Base-by-base conservation (phyloP, 2,113 vertebrate species). In the Tenebrosternarchus preto region DNA sequence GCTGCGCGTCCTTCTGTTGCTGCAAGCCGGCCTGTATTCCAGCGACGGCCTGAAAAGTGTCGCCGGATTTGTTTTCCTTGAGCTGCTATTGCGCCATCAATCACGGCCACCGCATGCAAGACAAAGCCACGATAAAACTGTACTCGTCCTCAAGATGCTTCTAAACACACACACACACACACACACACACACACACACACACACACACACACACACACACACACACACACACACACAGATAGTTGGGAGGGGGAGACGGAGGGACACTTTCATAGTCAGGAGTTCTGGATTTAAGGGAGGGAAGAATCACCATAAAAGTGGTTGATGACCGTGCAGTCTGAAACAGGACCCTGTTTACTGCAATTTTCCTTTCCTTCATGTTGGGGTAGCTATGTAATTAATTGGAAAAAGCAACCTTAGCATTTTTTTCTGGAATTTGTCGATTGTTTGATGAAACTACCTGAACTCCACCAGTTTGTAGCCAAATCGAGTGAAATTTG, bases 1-100 rank as follows among this genome's bases (percentile, higher is more conserved):
- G n/a, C n/a, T n/a, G n/a, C n/a, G 90, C 92, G 94, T 95, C 93
- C 94, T 95, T 93, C 93, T 90, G 91, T 90, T 87, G 93, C 91
- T 89, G 92, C 92, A 85, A 74, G 84, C 83, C 50, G 88, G 87
- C 85, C 78, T 76, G 80, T 83, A 87, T 88, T 53, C 81, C 86
- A 72, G 87, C 76, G 70, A 77, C 84, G 86, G 84, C 87, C 85
- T 83, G 85, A 91, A 80, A 90, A 90, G 88, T 91, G 92, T 92
- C 90, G 88, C 85, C 79, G 87, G 85, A 83, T 92, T 90, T 88
- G 88, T 90, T 92, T 92, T 90, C 91, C 90, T 92, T 91, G 89
- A 90, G 88, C 87, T 87, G 88, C 89, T 88, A 56, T 77, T 71
- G 85, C 85, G 80, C 89, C 81, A 90, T 93, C 85, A 91, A 92